Conservation (phyloP, 2,113 vertebrate genomes). For the Scomber japonicus region DNA sequence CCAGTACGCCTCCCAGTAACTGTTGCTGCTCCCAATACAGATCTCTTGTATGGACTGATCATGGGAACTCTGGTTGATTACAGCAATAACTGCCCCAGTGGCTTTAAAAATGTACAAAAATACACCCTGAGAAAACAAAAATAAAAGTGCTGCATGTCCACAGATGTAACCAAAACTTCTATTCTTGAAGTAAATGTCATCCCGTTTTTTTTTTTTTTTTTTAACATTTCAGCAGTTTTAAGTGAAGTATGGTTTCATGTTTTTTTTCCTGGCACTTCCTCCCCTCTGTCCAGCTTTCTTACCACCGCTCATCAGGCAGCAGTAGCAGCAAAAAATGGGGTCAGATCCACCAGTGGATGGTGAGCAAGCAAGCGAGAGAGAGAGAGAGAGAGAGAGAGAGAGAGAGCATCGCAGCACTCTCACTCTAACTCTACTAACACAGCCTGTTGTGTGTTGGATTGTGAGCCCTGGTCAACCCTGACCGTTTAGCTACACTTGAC, state of each 20-base stretch:
- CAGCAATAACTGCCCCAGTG: not conserved
- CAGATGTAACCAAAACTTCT: constrained; percentile 63
- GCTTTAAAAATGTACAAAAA: constrained; percentile 18
- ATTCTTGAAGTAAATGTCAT: constrained; percentile 57
- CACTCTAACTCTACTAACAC: constrained; percentile 70
- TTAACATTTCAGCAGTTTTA: constrained; percentile 60
- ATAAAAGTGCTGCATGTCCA: constrained; percentile 67
- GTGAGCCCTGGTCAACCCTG: constrained; percentile 55
- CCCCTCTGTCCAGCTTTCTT: constrained; percentile 87
- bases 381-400: constrained; percentile 17
- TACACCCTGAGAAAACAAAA: constrained; percentile 35
- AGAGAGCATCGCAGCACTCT: constrained; percentile 54
- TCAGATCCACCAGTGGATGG: constrained; percentile 99
- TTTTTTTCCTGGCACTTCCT: constrained; percentile 64
- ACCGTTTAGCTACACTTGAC: constrained; percentile 62
- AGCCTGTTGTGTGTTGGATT: constrained; percentile 61
- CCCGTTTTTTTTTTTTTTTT: constrained; percentile 61
- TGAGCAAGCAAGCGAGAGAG: constrained; percentile 79
- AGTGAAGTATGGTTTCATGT: constrained; percentile 71
- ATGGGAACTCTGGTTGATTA: not conserved
- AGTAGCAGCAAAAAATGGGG: constrained; percentile 92
- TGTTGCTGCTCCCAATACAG: not conserved
- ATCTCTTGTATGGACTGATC: not conserved
- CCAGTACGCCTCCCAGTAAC: not conserved
- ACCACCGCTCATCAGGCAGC: constrained; percentile 88